A percentile compares a stretch with the other conserved stretches of the same genome.
phyloP scores from a whole-genome alignment of 30 jellyfish, hydroid and myxozoan genomes.

The Catostylus mosaicus region DNA sequence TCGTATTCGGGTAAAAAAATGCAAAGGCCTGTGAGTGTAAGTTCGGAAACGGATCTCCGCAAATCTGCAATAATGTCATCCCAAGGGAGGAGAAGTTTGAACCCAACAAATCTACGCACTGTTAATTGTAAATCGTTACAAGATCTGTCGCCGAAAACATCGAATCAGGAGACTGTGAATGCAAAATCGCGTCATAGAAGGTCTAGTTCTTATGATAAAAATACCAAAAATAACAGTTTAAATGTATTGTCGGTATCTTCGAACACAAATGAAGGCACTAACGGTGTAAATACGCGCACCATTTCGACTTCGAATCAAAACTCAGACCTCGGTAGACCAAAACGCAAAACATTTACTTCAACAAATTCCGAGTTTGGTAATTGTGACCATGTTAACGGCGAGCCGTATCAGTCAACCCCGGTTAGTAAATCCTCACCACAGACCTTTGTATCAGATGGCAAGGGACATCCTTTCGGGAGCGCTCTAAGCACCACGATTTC shows the following conservation, averaged over 20 bases:
- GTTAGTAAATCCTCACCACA: conserved; percentile 7
- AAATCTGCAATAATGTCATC: background rate
- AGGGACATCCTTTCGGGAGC: conserved; percentile 22
- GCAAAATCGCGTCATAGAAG: conserved; percentile 19
- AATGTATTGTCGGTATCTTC: background rate
- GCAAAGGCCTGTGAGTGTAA: conserved; percentile 52
- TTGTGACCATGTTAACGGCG: background rate
- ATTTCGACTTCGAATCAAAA: background rate
- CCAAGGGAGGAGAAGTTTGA: conserved; percentile 3
- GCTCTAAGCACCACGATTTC: conserved; percentile 39
- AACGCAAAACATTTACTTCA: conserved; percentile 28
- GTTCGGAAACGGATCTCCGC: conserved; percentile 38
- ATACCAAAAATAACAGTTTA: background rate
- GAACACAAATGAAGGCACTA: background rate
- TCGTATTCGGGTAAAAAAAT: conserved; percentile 34
- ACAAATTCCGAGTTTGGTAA: conserved; percentile 59
- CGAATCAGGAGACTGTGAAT: conserved; percentile 1
- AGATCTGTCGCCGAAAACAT: conserved; percentile 11
- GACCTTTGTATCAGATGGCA: background rate
- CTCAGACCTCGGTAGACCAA: conserved; percentile 8
- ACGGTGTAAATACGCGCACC: background rate
- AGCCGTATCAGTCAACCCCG: conserved; percentile 65
- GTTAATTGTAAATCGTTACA: conserved; percentile 51
- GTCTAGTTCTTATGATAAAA: background rate
- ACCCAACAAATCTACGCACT: conserved; percentile 2